Base-by-base conservation (phyloP, 2,888 invertebrate genomes). In the Exocentrus adspersus region DNA sequence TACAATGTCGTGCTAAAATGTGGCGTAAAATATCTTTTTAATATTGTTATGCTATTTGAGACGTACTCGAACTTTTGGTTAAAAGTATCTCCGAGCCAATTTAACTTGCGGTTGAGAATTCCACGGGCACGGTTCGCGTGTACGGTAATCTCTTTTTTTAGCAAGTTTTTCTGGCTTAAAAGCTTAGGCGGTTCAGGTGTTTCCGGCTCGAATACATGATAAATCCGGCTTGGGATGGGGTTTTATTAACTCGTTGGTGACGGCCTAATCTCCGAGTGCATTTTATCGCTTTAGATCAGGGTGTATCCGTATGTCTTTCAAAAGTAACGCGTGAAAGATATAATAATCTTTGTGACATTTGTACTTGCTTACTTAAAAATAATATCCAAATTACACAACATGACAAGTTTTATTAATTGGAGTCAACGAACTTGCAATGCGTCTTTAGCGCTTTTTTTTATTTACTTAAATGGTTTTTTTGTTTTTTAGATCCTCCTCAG, bases 401-500 rank as follows among this genome's bases (percentile, higher is more conserved):
- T n/a, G n/a, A n/a, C n/a, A n/a, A n/a, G n/a, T n/a, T n/a, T n/a
- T n/a, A n/a, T n/a, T n/a, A n/a, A n/a, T n/a, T n/a, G n/a, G n/a
- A n/a, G n/a, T n/a, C n/a, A n/a, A n/a, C n/a, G n/a, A n/a, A n/a
- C n/a, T n/a, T n/a, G n/a, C n/a, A n/a, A n/a, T n/a, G n/a, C n/a
- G n/a, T n/a, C n/a, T n/a, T n/a, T n/a, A n/a, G n/a, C n/a, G n/a
- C n/a, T n/a, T n/a, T n/a, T n/a, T n/a, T n/a, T n/a, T n/a, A n/a
- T n/a, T n/a, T n/a, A n/a, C n/a, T n/a, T n/a, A n/a, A n/a, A n/a
- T n/a, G n/a, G n/a, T n/a, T n/a, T n/a, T n/a, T n/a, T n/a, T n/a
- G n/a, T n/a, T 53, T 71, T 70, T 48, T 64, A 72, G 72, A 65
- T 56, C 37, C 64, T 6, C 68, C 68, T 6, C 71, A 74, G 19